These are phyloP conservation scores for Takifugu rubripes DNA, from an alignment of 2,797 vertebrate genomes.

Conservation along the genomic window DNA sequence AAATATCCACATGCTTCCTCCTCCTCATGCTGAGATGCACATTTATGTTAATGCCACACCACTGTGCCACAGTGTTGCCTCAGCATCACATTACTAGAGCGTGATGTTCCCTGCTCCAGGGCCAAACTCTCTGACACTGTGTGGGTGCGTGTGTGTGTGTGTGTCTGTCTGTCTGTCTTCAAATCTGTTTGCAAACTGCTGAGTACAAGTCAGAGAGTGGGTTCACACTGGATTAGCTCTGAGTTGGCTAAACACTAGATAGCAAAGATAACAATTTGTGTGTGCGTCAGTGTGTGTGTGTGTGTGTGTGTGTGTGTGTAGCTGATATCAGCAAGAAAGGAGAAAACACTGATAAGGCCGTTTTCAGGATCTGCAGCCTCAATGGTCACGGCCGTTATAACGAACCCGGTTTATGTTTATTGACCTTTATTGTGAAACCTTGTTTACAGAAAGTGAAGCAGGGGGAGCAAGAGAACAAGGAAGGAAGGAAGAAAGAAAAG, in stretches of 20 bases:
- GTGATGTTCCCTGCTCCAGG: constrained; percentile 71
- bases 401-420: constrained; percentile 30
- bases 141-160: constrained; percentile 20
- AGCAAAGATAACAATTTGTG: constrained; percentile 57
- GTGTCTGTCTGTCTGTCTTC: constrained; percentile 26
- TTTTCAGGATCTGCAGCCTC: constrained; percentile 49
- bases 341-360: constrained; percentile 65
- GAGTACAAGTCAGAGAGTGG: constrained; percentile 65
- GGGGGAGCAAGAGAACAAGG: neutral
- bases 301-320: constrained; percentile 13
- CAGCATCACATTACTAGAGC: constrained; percentile 76
- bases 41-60: constrained; percentile 62
- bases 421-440: constrained; percentile 35
- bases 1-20: constrained; percentile 38
- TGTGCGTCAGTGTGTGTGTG: constrained; percentile 22
- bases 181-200: constrained; percentile 74
- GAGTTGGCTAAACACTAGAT: constrained; percentile 73
- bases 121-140: constrained; percentile 54
- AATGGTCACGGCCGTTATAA: constrained; percentile 51
- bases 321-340: constrained; percentile 67
- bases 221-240: constrained; percentile 73
- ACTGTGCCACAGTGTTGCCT: constrained; percentile 54
- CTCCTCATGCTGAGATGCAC: constrained; percentile 44
- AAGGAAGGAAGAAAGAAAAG: neutral
- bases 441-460: constrained; percentile 52